A percentile compares a stretch with the other conserved stretches of the same genome.
phyloP scores from a whole-genome alignment of 2,113 vertebrate species.

The Peucedramus taeniatus region DNA sequence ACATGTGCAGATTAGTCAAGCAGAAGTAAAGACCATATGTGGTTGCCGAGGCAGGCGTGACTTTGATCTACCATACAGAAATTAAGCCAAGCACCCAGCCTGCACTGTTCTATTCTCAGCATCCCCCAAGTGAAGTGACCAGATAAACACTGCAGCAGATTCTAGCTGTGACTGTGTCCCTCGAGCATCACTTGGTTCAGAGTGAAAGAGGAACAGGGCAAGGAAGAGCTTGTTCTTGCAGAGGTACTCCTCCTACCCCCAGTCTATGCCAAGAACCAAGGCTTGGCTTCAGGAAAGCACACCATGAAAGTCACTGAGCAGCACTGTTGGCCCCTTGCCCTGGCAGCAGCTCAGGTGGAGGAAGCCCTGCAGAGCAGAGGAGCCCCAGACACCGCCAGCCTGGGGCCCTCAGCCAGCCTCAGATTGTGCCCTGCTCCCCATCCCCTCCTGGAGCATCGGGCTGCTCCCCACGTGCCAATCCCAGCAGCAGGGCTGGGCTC shows the following conservation, averaged over 20 bases:
- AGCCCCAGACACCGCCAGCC: neutral
- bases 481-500: neutral
- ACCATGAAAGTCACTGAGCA: neutral
- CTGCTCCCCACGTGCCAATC: neutral
- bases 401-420: neutral
- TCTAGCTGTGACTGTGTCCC: neutral
- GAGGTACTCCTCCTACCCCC: neutral
- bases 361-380: neutral
- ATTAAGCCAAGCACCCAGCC: neutral
- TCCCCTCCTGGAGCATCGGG: fast-evolving
- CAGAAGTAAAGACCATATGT: neutral
- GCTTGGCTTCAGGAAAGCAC: neutral
- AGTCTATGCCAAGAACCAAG: neutral
- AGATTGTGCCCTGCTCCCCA: neutral
- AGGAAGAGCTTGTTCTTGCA: neutral
- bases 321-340: neutral
- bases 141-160: neutral
- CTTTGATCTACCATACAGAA: neutral
- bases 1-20: neutral
- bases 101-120: neutral
- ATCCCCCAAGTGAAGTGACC: neutral
- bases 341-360: neutral
- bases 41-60: neutral
- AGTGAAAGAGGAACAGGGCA: neutral
- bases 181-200: neutral